A percentile compares a stretch with the other conserved stretches of the same genome.
Evolutionary conservation across 64 coral and sea anemone species (phyloP).

Genomic region (Stichodactyla mertensii): DNA sequence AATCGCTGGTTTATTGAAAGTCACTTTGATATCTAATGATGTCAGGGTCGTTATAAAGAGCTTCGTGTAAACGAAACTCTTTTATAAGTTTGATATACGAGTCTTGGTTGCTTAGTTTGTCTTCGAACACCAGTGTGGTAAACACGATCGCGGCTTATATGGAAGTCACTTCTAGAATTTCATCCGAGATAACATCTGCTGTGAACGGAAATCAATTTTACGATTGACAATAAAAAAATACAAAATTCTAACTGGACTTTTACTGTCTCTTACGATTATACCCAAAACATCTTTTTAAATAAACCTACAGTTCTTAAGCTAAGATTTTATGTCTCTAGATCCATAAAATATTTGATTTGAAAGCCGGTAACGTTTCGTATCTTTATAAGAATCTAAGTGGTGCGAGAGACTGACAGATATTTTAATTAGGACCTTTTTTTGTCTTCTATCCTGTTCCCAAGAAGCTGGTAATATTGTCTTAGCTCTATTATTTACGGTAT

Average conservation of each 20-base stretch:
- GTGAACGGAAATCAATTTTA: neutral
- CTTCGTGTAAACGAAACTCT: neutral
- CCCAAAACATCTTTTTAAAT: neutral
- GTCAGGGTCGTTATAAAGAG: neutral
- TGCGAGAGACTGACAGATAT: neutral
- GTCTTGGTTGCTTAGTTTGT: neutral
- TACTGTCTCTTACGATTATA: neutral
- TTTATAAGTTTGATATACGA: neutral
- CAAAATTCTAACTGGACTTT: neutral
- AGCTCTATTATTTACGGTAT: neutral
- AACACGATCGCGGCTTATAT: no score
- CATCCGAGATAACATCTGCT: neutral
- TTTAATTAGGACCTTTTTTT: neutral
- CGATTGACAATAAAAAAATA: neutral
- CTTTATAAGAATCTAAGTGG: neutral
- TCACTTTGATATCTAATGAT: neutral
- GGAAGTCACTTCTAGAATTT: neutral
- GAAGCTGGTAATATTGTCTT: neutral
- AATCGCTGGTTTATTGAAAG: neutral
- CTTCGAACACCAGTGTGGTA: neutral
- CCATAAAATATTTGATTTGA: neutral
- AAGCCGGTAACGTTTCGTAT: neutral
- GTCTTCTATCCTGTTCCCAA: neutral
- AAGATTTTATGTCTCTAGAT: no score
- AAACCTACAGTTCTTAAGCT: no score